Base-by-base conservation (phyloP, 2,888 invertebrate species). In the Epiblema foenella region DNA sequence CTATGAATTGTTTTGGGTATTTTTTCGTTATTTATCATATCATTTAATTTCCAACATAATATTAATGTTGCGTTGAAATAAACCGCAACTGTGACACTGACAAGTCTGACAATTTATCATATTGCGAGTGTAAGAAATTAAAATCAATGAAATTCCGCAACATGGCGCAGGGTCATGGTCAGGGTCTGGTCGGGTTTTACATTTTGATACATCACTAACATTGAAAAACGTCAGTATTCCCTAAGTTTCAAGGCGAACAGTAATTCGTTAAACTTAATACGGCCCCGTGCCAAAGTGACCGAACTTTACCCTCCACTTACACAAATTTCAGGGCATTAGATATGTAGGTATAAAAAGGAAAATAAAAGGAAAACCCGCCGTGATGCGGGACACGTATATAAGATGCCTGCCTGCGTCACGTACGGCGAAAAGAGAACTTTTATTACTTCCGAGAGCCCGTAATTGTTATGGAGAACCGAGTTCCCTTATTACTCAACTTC, bases 401-500 rank as follows among this genome's bases (percentile, higher is more conserved):
- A 85, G 85, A 84, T 86, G 88, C 88, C 88, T 88, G 65, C 84
- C 86, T 85, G 72, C 85, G 87, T 89, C 91, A 91, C 91, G 91
- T 91, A 85, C 86, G 76, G 75, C 83, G 84, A 86, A 88, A 88
- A 86, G 84, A 89, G 88, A 91, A 91, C 89, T 89, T 90, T 89
- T 90, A 91, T 91, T 90, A 89, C 90, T 88, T 89, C 89, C 87
- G 83, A 85, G 86, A 80, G 77, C 62, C 77, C 83, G 87, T 90
- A 90, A 91, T 91, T 91, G 90, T 90, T 90, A 90, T 88, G 86
- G 88, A 89, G 89, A 90, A 85, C 82, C 80, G 80, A 84, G 83
- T 79, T 79, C 81, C 80, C 89, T 88, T 88, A 88, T 89, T 89
- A 88, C 89, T 84, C 83, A 90, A 90, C 84, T 90, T 88, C 80